phyloP scores from a whole-genome alignment of 2,113 vertebrate genomes.

The Cryptomyrus ogoouensis region DNA sequence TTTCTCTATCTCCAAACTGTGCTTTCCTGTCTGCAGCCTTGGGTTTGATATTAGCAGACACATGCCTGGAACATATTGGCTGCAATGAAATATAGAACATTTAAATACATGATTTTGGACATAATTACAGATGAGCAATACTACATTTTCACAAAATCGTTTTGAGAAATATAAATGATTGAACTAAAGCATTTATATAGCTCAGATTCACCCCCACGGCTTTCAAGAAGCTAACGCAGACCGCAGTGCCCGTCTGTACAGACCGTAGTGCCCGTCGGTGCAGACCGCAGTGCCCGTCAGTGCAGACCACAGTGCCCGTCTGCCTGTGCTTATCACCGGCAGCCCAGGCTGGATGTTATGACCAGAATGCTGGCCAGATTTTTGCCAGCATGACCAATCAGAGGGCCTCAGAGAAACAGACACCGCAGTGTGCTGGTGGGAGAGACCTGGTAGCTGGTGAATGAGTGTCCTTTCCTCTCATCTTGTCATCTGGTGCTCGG shows the following conservation, averaged over 20 bases:
- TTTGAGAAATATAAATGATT: background rate
- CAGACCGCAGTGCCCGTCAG: too few species aligned
- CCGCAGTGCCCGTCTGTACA: too few species aligned
- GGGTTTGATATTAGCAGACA: background rate
- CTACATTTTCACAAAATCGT: background rate
- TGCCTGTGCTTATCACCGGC: background rate
- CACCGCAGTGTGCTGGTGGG: background rate
- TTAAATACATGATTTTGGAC: background rate
- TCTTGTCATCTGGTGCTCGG: background rate
- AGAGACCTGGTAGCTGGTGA: background rate
- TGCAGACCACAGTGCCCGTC: background rate
- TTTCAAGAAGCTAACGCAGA: background rate
- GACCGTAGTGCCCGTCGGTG: too few species aligned
- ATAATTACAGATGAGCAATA: background rate
- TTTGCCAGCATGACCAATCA: background rate
- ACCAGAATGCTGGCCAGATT: background rate
- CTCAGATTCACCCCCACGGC: background rate
- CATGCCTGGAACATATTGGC: background rate
- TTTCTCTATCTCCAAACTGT: background rate
- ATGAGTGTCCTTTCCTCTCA: background rate
- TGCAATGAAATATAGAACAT: background rate
- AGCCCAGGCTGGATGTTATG: background rate
- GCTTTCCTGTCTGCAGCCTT: background rate
- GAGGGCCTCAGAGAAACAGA: background rate
- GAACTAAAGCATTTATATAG: background rate